These are phyloP conservation scores for Drosophila differens DNA, from an alignment of 2,888 invertebrate genomes.

Conservation along the genomic window DNA sequence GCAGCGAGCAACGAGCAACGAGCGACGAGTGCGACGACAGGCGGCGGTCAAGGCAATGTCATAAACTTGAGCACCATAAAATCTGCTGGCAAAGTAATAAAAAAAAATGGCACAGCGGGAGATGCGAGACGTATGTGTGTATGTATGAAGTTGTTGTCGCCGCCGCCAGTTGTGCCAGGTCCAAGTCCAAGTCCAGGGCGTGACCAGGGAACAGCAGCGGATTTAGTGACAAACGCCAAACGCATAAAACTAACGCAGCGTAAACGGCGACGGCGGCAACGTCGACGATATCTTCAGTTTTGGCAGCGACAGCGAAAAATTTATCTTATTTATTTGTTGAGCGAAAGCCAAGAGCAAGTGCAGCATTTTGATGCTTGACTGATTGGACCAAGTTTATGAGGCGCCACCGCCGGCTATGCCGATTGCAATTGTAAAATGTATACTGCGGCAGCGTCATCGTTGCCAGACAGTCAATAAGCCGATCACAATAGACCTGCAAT, in stretches of 20 bases:
- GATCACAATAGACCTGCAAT: neutral
- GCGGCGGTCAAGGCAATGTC: constrained; percentile 78
- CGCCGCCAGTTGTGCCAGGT: constrained; percentile 54
- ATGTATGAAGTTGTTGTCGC: constrained; percentile 4
- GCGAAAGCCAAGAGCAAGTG: constrained; percentile 62
- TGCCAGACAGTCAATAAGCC: constrained; percentile 24
- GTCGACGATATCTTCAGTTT: constrained; percentile 51
- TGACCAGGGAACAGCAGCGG: constrained; percentile 60
- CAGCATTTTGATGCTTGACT: constrained; percentile 82
- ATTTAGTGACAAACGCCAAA: constrained; percentile 72
- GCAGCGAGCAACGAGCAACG: constrained; percentile 7
- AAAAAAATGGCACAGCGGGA: constrained; percentile 80
- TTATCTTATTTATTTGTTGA: constrained; percentile 79
- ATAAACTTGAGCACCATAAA: constrained; percentile 85
- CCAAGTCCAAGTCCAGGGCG: constrained; percentile 66
- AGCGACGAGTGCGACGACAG: constrained; percentile 37
- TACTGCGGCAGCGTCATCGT: neutral
- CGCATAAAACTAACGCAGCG: constrained; percentile 84
- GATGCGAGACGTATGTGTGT: constrained; percentile 47
- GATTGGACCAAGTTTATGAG: constrained; percentile 69
- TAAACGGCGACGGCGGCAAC: constrained; percentile 71
- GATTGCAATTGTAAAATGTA: constrained; percentile 10
- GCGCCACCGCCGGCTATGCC: constrained; percentile 38
- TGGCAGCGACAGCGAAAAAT: constrained; percentile 78
- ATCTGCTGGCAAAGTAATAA: constrained; percentile 84